Evolutionary conservation across 2,888 invertebrate genomes (phyloP).

Genomic region (Brenthis hecate): DNA sequence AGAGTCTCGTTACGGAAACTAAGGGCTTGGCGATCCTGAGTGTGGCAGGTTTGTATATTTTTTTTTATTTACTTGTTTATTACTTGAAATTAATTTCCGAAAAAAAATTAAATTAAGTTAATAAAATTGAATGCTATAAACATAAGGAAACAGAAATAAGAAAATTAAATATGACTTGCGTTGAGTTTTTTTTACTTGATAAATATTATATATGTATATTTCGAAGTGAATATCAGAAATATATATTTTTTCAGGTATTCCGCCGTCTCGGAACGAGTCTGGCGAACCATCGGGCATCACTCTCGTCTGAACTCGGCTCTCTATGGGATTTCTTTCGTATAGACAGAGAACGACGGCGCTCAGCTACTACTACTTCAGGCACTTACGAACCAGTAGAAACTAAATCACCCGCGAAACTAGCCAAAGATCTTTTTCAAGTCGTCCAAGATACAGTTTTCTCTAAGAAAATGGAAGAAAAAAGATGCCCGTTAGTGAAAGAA

Average conservation of each 20-base stretch:
- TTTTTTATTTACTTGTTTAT: too few relatives aligned
- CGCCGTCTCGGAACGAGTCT: constrained; percentile 70
- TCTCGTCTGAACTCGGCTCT: constrained; percentile 72
- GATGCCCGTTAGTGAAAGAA: constrained; percentile 72
- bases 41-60: constrained; percentile 66
- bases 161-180: too few relatives aligned
- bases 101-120: too few relatives aligned
- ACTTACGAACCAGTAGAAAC: constrained; percentile 63
- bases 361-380: constrained; percentile 53
- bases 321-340: constrained; percentile 73
- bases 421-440: constrained; percentile 72
- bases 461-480: constrained; percentile 63
- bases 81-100: too few relatives aligned
- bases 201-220: too few relatives aligned
- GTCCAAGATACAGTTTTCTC: constrained; percentile 74
- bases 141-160: too few relatives aligned
- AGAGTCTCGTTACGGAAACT: constrained; percentile 90
- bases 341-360: constrained; percentile 64
- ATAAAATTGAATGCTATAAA: too few relatives aligned
- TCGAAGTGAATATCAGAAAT: too few relatives aligned
- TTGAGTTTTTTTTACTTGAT: too few relatives aligned
- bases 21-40: constrained; percentile 91
- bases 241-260: constrained; percentile 58
- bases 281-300: constrained; percentile 72
- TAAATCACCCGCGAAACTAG: constrained; percentile 66